Percentiles rank a stretch among this genome's conserved stretches.
These are phyloP conservation scores for Corythaixoides concolor DNA, from an alignment of 2,113 vertebrate genomes.

Conservation along the genomic window DNA sequence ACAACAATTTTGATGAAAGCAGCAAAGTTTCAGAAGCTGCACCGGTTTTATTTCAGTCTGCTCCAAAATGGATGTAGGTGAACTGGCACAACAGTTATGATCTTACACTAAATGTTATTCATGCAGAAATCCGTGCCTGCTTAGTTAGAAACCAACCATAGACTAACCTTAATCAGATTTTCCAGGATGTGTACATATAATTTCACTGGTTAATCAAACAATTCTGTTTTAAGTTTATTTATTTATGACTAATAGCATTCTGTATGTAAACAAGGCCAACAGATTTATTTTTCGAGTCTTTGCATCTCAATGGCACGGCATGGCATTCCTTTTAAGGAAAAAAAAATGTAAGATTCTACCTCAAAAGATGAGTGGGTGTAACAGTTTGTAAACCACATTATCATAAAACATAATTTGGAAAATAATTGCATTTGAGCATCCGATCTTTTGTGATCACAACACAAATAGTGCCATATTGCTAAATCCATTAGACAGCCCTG, in stretches of 20 bases:
- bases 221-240: background rate
- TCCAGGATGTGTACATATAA: background rate
- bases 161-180: constrained; percentile 1
- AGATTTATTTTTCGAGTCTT: background rate
- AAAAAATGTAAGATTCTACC: background rate
- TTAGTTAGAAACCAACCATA: background rate
- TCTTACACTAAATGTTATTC: background rate
- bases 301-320: background rate
- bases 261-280: background rate
- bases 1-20: background rate
- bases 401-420: background rate
- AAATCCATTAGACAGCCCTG: background rate
- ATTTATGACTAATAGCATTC: background rate
- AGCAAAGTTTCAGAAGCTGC: background rate
- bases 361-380: background rate
- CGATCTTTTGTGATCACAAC: background rate
- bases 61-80: background rate
- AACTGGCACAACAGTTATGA: background rate
- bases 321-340: background rate
- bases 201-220: constrained; percentile 7
- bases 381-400: background rate
- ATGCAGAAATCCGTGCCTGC: background rate
- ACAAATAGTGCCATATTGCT: background rate
- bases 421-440: background rate
- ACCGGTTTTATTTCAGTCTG: background rate